Percentiles rank a stretch among this genome's conserved stretches.
Evolutionary conservation across 2,888 invertebrate genomes (phyloP).

Genomic region (Stenichneumon culpator): DNA sequence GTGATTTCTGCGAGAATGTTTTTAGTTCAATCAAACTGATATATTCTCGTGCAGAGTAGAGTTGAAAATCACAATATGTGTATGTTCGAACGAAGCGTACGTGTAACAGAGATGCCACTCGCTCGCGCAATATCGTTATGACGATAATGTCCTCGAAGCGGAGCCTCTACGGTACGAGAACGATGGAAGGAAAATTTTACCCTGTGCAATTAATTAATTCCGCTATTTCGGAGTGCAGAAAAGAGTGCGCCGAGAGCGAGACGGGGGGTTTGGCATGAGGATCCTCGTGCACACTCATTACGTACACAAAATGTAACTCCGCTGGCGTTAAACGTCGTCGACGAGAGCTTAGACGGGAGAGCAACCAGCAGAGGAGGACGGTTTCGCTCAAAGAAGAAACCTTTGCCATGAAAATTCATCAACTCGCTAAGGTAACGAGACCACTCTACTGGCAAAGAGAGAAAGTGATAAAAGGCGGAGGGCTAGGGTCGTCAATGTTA

Average conservation of each 20-base stretch:
- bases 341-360: conserved; percentile 10
- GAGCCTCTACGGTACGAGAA: not conserved
- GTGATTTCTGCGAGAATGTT: not conserved
- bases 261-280: not conserved
- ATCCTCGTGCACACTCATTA: conserved; percentile 58
- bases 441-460: conserved; percentile 31
- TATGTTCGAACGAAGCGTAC: not conserved
- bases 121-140: not conserved
- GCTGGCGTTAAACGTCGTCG: conserved; percentile 17
- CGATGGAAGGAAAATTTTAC: conserved; percentile 20
- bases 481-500: conserved; percentile 58
- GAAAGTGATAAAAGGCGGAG: conserved; percentile 4
- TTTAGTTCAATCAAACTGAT: not conserved
- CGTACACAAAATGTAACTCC: conserved; percentile 51
- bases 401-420: conserved; percentile 63
- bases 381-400: conserved; percentile 53
- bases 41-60: not conserved
- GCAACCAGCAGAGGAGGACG: conserved; percentile 8
- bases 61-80: not conserved
- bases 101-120: not conserved
- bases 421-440: conserved; percentile 38
- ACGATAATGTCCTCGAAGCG: conserved; percentile 1
- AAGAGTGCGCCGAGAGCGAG: not conserved
- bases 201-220: conserved; percentile 59
- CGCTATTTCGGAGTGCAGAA: conserved; percentile 3